Conservation (phyloP, 2,113 vertebrate genomes). For the Axis porcinus region DNA sequence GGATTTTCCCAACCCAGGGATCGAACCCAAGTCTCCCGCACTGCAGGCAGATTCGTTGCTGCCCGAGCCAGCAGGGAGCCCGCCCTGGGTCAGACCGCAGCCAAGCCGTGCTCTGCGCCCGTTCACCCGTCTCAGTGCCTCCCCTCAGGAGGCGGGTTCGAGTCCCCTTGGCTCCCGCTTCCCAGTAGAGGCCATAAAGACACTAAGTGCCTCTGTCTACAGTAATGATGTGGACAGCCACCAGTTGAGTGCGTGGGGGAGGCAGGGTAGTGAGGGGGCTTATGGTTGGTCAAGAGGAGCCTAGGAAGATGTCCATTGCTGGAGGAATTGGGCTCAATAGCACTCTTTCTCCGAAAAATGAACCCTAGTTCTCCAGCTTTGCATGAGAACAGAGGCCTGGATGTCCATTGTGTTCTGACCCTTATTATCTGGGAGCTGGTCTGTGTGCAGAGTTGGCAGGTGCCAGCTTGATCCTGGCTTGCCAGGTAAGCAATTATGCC, state of each 20-base stretch:
- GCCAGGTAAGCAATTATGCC: neutral
- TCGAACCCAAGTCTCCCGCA: fast-evolving
- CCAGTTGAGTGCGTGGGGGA: neutral
- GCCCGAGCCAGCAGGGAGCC: neutral
- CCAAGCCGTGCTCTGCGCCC: neutral
- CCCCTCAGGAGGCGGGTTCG: neutral
- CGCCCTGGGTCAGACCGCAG: neutral
- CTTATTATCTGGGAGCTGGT: neutral
- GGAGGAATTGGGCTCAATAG: neutral
- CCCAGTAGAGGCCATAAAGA: neutral
- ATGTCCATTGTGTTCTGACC: neutral
- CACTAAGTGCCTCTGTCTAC: fast-evolving
- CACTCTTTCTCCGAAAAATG: neutral
- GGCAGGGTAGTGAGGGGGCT: neutral
- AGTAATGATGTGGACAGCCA: neutral
- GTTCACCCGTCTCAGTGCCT: neutral
- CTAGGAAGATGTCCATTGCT: neutral
- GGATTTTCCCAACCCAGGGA: neutral
- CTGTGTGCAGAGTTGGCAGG: neutral
- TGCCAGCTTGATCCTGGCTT: neutral
- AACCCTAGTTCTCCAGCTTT: neutral
- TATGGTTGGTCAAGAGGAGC: neutral
- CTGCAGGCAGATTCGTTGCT: neutral
- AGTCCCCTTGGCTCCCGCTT: neutral
- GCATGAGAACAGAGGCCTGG: neutral